phyloP scores from a whole-genome alignment of 2,797 vertebrate genomes.

The Cercopithecus neglectus region DNA sequence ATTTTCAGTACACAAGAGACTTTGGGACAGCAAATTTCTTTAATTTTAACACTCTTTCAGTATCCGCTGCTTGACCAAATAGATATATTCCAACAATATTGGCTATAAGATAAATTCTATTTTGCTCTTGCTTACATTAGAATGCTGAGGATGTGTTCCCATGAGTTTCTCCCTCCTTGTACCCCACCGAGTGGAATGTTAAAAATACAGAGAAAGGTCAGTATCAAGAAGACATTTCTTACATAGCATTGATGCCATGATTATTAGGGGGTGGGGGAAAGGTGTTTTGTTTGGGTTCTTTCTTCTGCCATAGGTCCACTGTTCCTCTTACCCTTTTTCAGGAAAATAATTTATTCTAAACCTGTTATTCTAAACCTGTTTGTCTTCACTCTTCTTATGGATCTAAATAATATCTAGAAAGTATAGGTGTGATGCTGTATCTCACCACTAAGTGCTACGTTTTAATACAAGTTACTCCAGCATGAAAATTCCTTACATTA shows the following conservation, averaged over 20 bases:
- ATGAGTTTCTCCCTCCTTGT: neutral
- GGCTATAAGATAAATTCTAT: neutral
- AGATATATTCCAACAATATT: neutral
- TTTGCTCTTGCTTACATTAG: neutral
- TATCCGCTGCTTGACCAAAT: neutral
- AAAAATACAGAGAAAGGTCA: neutral
- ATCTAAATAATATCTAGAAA: slow-evolving; percentile 9
- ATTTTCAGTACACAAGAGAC: neutral
- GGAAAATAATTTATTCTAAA: slow-evolving; percentile 12
- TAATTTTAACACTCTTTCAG: slow-evolving; percentile 1
- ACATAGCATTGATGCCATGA: neutral
- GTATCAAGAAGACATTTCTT: neutral
- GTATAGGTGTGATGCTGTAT: neutral
- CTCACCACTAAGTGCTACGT: neutral
- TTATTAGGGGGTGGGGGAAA: neutral
- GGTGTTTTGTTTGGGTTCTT: neutral
- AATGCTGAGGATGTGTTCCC: neutral
- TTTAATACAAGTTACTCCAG: neutral
- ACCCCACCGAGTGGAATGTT: neutral
- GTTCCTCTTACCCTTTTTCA: neutral
- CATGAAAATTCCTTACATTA: slow-evolving; percentile 28
- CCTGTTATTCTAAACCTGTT: neutral
- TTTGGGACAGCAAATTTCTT: neutral
- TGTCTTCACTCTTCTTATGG: neutral
- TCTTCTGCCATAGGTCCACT: neutral